A percentile compares a stretch with the other conserved stretches of the same genome.
phyloP scores from a whole-genome alignment of 2,888 invertebrate genomes.

The Frankliniella fusca region DNA sequence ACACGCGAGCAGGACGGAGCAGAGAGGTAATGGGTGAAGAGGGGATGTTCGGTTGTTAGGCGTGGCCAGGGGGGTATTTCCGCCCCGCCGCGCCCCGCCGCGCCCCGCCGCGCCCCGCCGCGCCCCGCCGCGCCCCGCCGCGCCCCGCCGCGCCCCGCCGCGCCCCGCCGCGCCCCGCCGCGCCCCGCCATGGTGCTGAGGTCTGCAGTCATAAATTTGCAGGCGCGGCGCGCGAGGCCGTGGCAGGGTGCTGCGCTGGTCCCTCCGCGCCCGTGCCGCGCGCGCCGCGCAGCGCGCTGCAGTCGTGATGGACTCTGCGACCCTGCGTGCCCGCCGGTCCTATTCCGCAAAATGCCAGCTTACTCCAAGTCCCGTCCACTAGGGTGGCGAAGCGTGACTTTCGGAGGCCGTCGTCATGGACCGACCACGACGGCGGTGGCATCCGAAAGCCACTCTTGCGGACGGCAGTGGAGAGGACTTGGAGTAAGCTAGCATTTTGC shows the following conservation, averaged over 20 bases:
- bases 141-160: no score
- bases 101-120: background rate
- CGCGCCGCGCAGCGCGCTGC: background rate
- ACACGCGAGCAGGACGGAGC: no score
- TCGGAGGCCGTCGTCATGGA: background rate
- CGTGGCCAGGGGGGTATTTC: no score
- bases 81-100: background rate
- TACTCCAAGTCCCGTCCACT: no score
- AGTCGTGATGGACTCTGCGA: background rate
- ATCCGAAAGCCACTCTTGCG: background rate
- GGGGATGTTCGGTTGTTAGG: no score
- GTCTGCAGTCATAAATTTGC: background rate
- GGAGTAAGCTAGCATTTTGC: background rate
- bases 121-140: background rate
- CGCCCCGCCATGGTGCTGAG: background rate
- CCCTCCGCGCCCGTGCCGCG: background rate
- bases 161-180: background rate
- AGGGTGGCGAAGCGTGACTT: background rate
- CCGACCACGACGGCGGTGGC: background rate
- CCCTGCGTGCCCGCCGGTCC: background rate
- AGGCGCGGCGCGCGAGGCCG: background rate
- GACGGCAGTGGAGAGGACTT: background rate
- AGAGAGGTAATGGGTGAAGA: no score
- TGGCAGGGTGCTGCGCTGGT: background rate
- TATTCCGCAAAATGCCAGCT: background rate